Conservation (phyloP, 1,140 invertebrate species). For the Rhysida immarginata region DNA sequence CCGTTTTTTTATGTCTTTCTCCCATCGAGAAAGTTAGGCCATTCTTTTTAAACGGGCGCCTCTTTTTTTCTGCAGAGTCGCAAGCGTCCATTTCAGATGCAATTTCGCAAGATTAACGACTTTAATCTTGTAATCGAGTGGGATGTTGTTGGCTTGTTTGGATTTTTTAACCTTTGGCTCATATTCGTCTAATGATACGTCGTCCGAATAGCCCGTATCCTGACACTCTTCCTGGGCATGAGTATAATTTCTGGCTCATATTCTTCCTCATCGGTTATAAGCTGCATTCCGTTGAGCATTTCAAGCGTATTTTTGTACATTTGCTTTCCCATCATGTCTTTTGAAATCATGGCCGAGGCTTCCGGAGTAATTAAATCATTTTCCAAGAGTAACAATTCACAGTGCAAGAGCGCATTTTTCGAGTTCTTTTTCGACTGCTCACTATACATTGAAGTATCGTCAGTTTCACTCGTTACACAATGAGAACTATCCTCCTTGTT, state of each 20-base stretch:
- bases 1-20: neutral
- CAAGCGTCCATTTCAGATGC: neutral
- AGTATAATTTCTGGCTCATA: neutral
- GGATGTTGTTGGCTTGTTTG: neutral
- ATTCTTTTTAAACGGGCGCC: neutral
- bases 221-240: neutral
- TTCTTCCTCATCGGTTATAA: neutral
- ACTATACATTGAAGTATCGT: neutral
- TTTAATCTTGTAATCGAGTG: neutral
- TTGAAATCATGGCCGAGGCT: neutral
- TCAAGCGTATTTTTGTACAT: neutral
- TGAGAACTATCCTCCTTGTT: too few relatives aligned
- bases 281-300: neutral
- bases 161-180: neutral
- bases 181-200: neutral
- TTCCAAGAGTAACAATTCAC: neutral
- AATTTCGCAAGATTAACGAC: neutral
- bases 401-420: neutral
- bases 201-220: neutral
- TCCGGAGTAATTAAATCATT: neutral
- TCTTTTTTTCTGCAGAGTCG: neutral
- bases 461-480: neutral
- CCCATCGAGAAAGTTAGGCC: neutral
- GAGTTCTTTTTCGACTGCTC: neutral
- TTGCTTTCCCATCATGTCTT: neutral